phyloP scores from a whole-genome alignment of 2,113 vertebrate species.

The Trochalopteron elliotii region DNA sequence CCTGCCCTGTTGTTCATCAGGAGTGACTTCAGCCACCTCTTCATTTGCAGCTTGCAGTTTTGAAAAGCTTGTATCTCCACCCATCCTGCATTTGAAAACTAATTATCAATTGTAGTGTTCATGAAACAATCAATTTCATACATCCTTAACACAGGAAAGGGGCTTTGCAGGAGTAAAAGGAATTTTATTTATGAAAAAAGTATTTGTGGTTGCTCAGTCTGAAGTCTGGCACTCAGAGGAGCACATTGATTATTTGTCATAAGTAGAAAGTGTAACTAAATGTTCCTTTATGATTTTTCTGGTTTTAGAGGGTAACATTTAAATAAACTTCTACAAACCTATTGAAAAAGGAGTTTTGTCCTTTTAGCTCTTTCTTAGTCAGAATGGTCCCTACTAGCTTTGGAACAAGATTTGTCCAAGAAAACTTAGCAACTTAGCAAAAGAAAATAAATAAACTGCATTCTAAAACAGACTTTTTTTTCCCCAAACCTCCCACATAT shows the following conservation, averaged over 20 bases:
- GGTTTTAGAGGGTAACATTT: background rate
- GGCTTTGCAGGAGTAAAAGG: background rate
- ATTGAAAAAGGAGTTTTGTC: background rate
- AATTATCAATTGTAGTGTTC: background rate
- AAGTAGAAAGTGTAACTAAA: background rate
- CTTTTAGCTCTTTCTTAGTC: background rate
- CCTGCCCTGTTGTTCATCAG: background rate
- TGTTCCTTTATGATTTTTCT: background rate
- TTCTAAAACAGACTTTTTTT: conserved; percentile 25
- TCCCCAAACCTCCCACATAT: conserved; percentile 15
- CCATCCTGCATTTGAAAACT: background rate
- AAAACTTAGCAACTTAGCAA: conserved; percentile 26
- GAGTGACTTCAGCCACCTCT: background rate
- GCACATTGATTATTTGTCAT: fast-evolving
- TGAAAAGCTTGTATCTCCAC: background rate
- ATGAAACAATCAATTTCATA: background rate
- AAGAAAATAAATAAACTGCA: conserved; percentile 10
- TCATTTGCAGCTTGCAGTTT: background rate
- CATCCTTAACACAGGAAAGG: background rate
- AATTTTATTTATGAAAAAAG: background rate
- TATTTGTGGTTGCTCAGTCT: background rate
- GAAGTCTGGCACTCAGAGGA: fast-evolving
- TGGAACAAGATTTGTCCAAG: background rate
- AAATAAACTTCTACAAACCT: background rate
- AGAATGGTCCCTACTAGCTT: background rate